phyloP scores from a whole-genome alignment of 1,140 invertebrate genomes.

The Nephila pilipes region DNA sequence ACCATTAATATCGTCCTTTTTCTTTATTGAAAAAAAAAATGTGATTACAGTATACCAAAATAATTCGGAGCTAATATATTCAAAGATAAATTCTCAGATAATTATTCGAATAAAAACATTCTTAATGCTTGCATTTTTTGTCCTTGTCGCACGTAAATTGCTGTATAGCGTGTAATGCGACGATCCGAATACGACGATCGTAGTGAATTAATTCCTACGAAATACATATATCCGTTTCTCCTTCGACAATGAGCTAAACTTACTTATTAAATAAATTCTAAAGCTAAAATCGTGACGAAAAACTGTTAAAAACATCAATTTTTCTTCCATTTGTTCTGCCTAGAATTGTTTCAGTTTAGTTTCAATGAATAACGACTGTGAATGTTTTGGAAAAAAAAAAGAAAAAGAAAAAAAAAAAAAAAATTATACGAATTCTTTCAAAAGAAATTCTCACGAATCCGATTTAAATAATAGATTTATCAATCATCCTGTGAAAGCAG shows the following conservation, averaged over 20 bases:
- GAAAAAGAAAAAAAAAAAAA: neutral
- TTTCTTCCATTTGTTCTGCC: neutral
- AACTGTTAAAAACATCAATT: neutral
- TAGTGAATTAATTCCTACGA: too few relatives aligned
- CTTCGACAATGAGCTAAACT: neutral
- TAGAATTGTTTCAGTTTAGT: neutral
- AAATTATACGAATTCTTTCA: neutral
- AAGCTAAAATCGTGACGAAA: neutral
- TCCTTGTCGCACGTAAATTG: too few relatives aligned
- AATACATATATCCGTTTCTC: too few relatives aligned
- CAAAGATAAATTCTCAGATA: too few relatives aligned
- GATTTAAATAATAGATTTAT: conserved; percentile 65
- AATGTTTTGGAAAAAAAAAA: neutral
- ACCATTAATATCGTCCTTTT: too few relatives aligned
- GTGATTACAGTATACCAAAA: too few relatives aligned
- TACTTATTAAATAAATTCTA: neutral
- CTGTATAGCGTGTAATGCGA: too few relatives aligned
- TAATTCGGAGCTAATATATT: too few relatives aligned
- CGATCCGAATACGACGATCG: too few relatives aligned
- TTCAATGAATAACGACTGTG: neutral
- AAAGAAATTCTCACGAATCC: conserved; percentile 18
- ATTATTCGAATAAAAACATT: too few relatives aligned
- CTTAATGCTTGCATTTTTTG: too few relatives aligned
- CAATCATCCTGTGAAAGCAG: conserved; percentile 46
- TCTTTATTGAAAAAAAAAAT: too few relatives aligned